Percentiles rank a stretch among this genome's conserved stretches.
phyloP scores from a whole-genome alignment of 2,797 vertebrate genomes.

The Scyliorhinus canicula region DNA sequence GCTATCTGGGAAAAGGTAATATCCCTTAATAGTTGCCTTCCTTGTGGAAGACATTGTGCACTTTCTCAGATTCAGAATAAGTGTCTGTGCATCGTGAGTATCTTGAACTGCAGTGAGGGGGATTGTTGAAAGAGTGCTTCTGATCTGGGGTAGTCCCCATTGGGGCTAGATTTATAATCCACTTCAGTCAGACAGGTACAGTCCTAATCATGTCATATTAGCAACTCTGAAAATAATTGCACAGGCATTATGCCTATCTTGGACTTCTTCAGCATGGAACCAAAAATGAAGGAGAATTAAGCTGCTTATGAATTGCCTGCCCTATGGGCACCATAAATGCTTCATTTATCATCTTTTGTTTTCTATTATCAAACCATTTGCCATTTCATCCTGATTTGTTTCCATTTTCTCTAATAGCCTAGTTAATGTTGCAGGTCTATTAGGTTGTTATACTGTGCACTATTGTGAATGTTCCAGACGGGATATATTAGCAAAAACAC shows the following conservation, averaged over 20 bases:
- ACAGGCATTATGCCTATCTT: neutral
- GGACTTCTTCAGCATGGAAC: neutral
- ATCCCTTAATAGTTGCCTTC: no score
- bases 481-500: conserved; percentile 6
- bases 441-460: neutral
- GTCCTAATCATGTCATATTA: neutral
- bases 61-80: no score
- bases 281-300: neutral
- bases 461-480: neutral
- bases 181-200: neutral
- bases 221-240: neutral
- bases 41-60: no score
- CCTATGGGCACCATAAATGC: neutral
- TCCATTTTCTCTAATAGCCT: neutral
- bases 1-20: no score
- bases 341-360: conserved; percentile 16
- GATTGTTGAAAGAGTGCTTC: no score
- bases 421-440: neutral
- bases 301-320: neutral
- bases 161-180: no score
- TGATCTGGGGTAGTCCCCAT: no score
- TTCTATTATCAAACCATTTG: neutral
- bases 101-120: no score
- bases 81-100: no score
- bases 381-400: conserved; percentile 10